These are phyloP conservation scores for Charadrius vociferus DNA, from an alignment of 2,113 vertebrate genomes.

Conservation along the genomic window DNA sequence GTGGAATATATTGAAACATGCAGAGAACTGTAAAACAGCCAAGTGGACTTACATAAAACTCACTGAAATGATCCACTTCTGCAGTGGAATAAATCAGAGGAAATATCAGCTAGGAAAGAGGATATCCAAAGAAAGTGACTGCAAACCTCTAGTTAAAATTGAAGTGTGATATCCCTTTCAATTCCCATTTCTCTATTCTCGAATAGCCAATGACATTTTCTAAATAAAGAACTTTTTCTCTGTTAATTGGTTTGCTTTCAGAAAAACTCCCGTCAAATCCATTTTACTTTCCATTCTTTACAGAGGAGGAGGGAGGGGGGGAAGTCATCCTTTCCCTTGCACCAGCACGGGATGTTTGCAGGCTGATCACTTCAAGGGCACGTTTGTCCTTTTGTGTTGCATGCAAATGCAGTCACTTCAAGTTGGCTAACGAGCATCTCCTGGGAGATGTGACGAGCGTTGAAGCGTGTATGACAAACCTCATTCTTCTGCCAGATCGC, in stretches of 20 bases:
- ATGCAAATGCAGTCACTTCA: not conserved
- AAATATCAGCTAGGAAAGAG: constrained; percentile 23
- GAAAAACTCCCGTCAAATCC: not conserved
- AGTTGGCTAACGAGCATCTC: not conserved
- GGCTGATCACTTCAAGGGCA: not conserved
- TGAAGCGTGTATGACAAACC: not conserved
- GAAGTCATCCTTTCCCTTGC: not conserved
- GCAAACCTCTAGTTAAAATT: not conserved
- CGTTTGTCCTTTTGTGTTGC: not conserved
- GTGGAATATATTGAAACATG: constrained; percentile 58
- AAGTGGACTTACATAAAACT: constrained; percentile 34
- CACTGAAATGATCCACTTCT: constrained; percentile 8
- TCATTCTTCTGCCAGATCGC: not conserved
- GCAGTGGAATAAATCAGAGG: constrained; percentile 1
- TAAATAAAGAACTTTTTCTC: not conserved
- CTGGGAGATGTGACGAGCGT: not conserved
- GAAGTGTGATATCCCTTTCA: not conserved
- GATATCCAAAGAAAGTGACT: constrained; percentile 12
- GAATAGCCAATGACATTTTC: not conserved
- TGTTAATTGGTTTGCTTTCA: not conserved
- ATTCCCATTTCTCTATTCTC: not conserved
- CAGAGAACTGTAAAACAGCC: constrained; percentile 1
- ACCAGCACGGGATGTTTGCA: not conserved
- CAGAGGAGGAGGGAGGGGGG: not conserved
- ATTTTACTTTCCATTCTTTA: not conserved